Conservation (phyloP, 2,797 vertebrate genomes). For the Lagorchestes hirsutus region DNA sequence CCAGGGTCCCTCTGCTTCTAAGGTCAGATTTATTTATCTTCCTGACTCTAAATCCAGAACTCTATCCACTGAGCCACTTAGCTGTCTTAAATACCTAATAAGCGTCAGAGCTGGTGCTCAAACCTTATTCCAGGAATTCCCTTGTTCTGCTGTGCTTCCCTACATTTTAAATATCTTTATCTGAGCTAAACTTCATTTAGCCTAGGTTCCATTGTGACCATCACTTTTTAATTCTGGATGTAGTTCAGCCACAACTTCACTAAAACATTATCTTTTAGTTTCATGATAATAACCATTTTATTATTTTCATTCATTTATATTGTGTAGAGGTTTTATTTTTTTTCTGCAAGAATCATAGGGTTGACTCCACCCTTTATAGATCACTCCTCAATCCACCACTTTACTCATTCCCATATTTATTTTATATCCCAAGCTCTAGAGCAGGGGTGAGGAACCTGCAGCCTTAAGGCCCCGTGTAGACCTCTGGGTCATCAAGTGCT, state of each 20-base stretch:
- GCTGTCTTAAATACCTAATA: background rate
- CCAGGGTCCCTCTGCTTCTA: background rate
- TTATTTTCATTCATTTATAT: background rate
- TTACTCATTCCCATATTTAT: background rate
- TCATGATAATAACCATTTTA: background rate
- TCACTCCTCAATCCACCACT: background rate
- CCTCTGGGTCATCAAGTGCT: too few species aligned
- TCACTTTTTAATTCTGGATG: background rate
- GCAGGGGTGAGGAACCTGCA: too few species aligned
- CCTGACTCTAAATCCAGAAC: background rate
- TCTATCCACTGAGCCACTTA: background rate
- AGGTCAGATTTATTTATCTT: background rate
- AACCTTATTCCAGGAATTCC: background rate
- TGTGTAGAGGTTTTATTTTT: background rate
- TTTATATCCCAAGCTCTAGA: background rate
- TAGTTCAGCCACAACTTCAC: background rate
- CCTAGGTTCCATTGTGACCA: background rate
- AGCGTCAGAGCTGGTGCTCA: background rate
- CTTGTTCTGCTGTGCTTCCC: background rate
- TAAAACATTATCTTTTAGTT: background rate
- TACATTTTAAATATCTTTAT: slow-evolving; percentile 21
- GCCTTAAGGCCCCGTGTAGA: too few species aligned
- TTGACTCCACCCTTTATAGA: background rate
- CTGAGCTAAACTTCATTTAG: background rate
- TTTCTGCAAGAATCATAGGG: background rate